Conservation (phyloP, 2,888 invertebrate genomes). For the Chrysodeixis includens region DNA sequence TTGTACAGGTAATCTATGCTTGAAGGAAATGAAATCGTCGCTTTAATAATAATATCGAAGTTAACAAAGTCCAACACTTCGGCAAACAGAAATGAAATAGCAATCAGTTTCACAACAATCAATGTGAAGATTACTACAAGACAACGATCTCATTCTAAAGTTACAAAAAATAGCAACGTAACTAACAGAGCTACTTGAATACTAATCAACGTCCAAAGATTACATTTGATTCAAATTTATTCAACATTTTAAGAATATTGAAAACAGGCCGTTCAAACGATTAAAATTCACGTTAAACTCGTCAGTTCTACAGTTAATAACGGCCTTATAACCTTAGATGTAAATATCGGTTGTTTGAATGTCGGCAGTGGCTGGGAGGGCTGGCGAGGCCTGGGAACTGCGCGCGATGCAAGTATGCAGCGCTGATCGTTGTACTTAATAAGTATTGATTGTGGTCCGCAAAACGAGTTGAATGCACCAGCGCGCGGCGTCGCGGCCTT, state of each 20-base stretch:
- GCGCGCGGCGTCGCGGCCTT: conserved; percentile 76
- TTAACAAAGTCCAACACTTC: too few species aligned
- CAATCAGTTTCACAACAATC: background rate
- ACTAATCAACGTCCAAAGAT: background rate
- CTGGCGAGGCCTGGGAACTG: conserved; percentile 29
- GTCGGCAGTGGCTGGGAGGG: background rate
- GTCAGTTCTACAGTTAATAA: background rate
- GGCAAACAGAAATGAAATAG: too few species aligned
- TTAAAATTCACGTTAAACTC: background rate
- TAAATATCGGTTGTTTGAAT: background rate
- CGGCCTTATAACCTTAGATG: conserved; percentile 4
- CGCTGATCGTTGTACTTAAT: conserved; percentile 18
- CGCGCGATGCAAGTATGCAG: conserved; percentile 22
- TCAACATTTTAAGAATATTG: background rate
- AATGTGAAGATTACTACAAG: background rate
- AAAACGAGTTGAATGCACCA: conserved; percentile 84
- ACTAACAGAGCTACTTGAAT: background rate
- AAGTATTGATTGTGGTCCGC: conserved; percentile 64
- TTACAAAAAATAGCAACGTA: background rate
- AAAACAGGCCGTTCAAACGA: background rate
- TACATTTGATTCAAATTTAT: conserved; percentile 4
- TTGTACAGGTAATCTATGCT: background rate
- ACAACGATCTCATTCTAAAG: background rate
- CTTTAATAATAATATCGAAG: background rate
- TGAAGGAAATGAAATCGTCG: background rate